These are phyloP conservation scores for Orbicella faveolata DNA, from an alignment of 64 coral and sea anemone genomes.

Conservation along the genomic window DNA sequence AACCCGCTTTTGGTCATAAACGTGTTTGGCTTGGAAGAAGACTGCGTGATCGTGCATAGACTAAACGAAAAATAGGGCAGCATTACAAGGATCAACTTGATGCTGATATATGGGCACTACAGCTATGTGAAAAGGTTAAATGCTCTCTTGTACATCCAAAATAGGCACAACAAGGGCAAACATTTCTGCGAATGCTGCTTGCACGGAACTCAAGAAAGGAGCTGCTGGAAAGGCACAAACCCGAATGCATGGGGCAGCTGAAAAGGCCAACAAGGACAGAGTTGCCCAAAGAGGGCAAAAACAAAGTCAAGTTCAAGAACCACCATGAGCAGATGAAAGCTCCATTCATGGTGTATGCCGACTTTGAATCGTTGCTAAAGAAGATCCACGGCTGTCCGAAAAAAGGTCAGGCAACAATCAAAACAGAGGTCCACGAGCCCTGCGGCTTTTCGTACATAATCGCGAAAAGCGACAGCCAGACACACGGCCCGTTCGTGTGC, in stretches of 20 bases:
- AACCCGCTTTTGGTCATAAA: background rate
- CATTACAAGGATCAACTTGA: background rate
- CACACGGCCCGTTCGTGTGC: too few species aligned
- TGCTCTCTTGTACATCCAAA: background rate
- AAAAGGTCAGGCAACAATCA: too few species aligned
- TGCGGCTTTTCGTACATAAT: too few species aligned
- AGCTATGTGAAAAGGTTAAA: background rate
- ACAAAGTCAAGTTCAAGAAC: background rate
- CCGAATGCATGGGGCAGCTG: background rate
- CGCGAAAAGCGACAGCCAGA: too few species aligned
- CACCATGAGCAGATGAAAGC: background rate
- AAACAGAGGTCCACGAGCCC: too few species aligned
- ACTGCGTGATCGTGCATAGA: background rate
- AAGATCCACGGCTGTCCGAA: background rate
- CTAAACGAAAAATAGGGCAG: too few species aligned
- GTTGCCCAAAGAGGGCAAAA: constrained; percentile 11
- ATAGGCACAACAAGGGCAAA: background rate
- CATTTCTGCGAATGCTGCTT: constrained; percentile 17
- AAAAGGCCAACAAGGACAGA: background rate
- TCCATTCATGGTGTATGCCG: constrained; percentile 1
- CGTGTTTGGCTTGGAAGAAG: background rate
- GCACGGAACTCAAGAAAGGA: background rate
- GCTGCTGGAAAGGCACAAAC: constrained; percentile 3
- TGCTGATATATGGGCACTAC: background rate
- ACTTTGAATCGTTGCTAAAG: constrained; percentile 14